Conservation (phyloP, 1,140 invertebrate species). For the Cotesia typhae region DNA sequence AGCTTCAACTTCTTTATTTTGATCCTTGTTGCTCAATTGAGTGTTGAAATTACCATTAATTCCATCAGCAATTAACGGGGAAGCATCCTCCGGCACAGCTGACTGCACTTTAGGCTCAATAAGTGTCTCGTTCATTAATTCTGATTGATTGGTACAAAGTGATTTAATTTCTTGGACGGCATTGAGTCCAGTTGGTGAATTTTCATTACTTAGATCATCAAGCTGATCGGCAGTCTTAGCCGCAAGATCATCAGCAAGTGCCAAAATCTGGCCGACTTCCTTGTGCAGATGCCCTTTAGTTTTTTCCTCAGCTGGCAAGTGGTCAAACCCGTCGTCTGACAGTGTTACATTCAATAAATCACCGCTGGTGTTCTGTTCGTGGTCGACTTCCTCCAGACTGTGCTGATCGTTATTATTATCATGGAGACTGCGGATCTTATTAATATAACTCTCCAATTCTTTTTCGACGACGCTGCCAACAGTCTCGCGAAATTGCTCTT, state of each 20-base stretch:
- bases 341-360: conserved; percentile 54
- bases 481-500: conserved; percentile 17
- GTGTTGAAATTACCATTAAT: too few relatives aligned
- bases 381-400: conserved; percentile 50
- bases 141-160: not conserved
- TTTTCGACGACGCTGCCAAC: conserved; percentile 40
- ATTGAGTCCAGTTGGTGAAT: not conserved
- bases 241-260: conserved; percentile 44
- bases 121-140: not conserved
- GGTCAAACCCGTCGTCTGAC: conserved; percentile 48
- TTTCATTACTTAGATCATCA: too few relatives aligned
- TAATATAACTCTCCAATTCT: conserved; percentile 55
- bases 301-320: conserved; percentile 33
- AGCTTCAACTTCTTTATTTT: too few relatives aligned
- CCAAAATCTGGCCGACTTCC: conserved; percentile 39
- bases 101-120: not conserved
- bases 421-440: conserved; percentile 53
- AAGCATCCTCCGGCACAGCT: too few relatives aligned
- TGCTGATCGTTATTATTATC: conserved; percentile 32
- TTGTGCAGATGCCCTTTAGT: conserved; percentile 27
- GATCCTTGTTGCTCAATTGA: too few relatives aligned
- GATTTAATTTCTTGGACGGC: not conserved
- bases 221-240: conserved; percentile 14
- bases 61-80: too few relatives aligned
- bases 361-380: conserved; percentile 56